phyloP scores from a whole-genome alignment of 2,797 vertebrate species.

The Channa striata region DNA sequence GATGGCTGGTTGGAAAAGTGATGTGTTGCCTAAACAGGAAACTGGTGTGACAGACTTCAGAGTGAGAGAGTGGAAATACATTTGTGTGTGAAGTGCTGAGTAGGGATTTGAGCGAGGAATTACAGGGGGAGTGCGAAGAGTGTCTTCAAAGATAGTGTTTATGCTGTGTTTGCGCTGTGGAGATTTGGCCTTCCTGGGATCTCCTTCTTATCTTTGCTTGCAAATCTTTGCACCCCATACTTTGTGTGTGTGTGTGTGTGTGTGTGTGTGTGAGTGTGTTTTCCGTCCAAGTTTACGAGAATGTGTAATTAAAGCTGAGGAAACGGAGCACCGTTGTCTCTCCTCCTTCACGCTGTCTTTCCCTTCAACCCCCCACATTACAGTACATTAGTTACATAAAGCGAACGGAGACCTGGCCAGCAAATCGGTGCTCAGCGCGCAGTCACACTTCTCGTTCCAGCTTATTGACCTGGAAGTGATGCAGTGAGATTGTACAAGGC shows the following conservation, averaged over 20 bases:
- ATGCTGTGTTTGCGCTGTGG: conserved; percentile 55
- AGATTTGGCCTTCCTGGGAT: conserved; percentile 52
- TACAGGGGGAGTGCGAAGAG: conserved; percentile 43
- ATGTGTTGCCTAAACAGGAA: conserved; percentile 36
- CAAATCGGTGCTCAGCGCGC: conserved; percentile 54
- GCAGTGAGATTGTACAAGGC: conserved; percentile 50
- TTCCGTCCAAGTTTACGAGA: conserved; percentile 29
- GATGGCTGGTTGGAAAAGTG: conserved; percentile 10
- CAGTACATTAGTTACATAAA: conserved; percentile 28
- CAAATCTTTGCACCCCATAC: conserved; percentile 51
- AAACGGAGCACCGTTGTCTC: conserved; percentile 35
- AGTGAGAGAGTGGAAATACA: conserved; percentile 45
- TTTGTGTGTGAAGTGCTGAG: conserved; percentile 60
- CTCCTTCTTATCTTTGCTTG: conserved; percentile 41
- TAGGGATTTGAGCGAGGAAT: conserved; percentile 58
- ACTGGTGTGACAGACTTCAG: conserved; percentile 32
- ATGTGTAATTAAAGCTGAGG: conserved; percentile 47
- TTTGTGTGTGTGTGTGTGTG: conserved; percentile 22
- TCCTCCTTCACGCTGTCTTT: conserved; percentile 16
- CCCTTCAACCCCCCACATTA: conserved; percentile 21
- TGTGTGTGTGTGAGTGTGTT: conserved; percentile 19
- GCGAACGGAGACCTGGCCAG: conserved; percentile 43
- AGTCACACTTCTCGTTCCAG: conserved; percentile 63
- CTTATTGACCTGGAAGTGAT: conserved; percentile 80
- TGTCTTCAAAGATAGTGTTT: conserved; percentile 66